Evolutionary conservation across 1,140 invertebrate species (phyloP), one percentile per base, ranked within the genome.

Genomic region (Stegodyphus dumicola): DNA sequence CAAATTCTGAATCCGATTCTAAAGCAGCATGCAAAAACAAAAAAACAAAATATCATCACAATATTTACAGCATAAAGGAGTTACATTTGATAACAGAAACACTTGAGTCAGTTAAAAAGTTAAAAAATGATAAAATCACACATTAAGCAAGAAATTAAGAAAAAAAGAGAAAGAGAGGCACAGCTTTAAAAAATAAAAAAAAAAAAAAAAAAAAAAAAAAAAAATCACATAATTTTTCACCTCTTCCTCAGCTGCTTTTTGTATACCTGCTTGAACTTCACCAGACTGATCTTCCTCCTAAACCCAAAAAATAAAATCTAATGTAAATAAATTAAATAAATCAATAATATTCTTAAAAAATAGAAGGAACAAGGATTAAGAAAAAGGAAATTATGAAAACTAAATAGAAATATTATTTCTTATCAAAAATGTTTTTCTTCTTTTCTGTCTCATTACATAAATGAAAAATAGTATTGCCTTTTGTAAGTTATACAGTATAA

Each of bases 1-100:
- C 87, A 86, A 71, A 51, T 52, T 87, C 18, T 80, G 67, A 51
- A 88, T 89, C 56, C 81, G 85, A 69, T 4, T 86, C 85, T 86
- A 81, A 75, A 81, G 76, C 60, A 76, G 85, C 75, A 79, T 75
- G 77, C 71, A 86, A 80, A 67, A 13, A 17, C 9, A 15, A 67
- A 67, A 67, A 67, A 66, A n/a, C 7, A 66, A 2, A 67, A 67
- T 67, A 60, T 9, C 11, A 67, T 15, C 9, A 67, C 65, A 18
- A n/a, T 60, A 10, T 60, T 60, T 15, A 60, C 7, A n/a, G 65
- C 65, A 60, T 15, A 60, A 60, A 60, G 2, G 9, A n/a, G 3
- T 67, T 60, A 15, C 17, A 10, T 60, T 60, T 15, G 15, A 67
- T 15, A 7, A 17, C 15, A 67, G 6, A 67, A 18, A 67, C 65